Evolutionary conservation across 2,113 vertebrate species (phyloP).

Genomic region (Strix uralensis): DNA sequence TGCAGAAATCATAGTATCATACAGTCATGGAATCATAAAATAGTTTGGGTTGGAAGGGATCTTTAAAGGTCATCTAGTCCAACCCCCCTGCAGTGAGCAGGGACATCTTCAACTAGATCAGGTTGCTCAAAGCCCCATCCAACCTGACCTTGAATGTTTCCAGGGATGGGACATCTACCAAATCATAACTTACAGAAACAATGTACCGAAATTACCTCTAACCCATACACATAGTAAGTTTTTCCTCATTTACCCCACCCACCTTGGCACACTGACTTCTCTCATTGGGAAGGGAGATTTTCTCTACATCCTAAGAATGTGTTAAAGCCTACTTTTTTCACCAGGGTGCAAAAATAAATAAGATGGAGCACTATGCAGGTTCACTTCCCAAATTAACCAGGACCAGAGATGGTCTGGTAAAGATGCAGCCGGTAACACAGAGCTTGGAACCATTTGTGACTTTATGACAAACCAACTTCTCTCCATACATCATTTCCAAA

Average conservation of each 20-base stretch:
- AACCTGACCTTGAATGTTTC: neutral
- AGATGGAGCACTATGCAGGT: neutral
- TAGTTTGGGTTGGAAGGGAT: neutral
- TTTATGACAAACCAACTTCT: conserved; percentile 29
- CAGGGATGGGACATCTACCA: neutral
- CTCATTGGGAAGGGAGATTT: neutral
- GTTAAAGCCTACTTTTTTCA: neutral
- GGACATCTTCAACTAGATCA: neutral
- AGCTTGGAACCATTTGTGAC: neutral
- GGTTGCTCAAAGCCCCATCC: neutral
- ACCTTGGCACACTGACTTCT: neutral
- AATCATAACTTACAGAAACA: neutral
- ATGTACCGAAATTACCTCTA: neutral
- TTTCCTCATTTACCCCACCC: neutral
- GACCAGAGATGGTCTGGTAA: neutral
- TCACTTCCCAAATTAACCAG: neutral
- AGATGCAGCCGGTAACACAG: neutral
- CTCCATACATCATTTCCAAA: neutral
- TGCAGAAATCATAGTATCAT: neutral
- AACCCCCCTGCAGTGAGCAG: neutral
- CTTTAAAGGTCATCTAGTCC: neutral
- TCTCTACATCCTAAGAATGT: neutral
- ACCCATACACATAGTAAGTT: neutral
- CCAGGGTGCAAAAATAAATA: neutral
- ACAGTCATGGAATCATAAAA: neutral